Evolutionary conservation across 1,140 invertebrate species (phyloP), one percentile per base, ranked within the genome.

Genomic region (Vollenhovia emeryi): DNA sequence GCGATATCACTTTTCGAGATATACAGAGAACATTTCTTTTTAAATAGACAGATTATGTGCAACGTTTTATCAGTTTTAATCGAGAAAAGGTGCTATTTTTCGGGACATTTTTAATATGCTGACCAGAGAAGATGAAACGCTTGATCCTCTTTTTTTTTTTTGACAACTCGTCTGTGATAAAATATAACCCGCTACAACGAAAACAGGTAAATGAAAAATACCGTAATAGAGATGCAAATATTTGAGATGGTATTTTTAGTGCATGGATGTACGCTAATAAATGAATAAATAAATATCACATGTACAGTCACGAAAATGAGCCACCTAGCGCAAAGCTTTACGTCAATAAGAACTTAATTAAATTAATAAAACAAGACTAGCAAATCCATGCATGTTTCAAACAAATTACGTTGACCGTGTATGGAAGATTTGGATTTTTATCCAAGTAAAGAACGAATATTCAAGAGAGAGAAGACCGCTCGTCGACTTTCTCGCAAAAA

Each of bases 401-500:
- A 69, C 21, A 57, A 82, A 73, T 73, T 30, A n/a, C 36, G 30
- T 30, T 66, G 60, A 55, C 57, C 36, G 78, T 80, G 64, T 64
- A 21, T 82, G 78, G 27, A 57, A 43, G 40, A 45, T 13, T 40
- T 18, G 40, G 50, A 80, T 82, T 71, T 73, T 73, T 55, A 55
- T 55, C 40, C 68, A 57, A 40, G 50, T 71, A 57, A 82, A 71
- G 66, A 71, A 82, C 52, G 78, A 55, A 80, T 82, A 82, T 82
- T 82, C 78, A 73, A 73, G 52, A 57, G 48, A 71, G 36, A 71
- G 8, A 30, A 69, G 50, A 43, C 48, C 50, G 36, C 50, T 73
- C 66, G 50, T 24, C 36, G 52, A 82, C 43, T 21, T 68, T 82
- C 78, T 82, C 69, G 66, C 64, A 82, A 82, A 73, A 82, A 82